phyloP scores from a whole-genome alignment of 30 jellyfish, hydroid and myxozoan species.

The Hydra vulgaris region DNA sequence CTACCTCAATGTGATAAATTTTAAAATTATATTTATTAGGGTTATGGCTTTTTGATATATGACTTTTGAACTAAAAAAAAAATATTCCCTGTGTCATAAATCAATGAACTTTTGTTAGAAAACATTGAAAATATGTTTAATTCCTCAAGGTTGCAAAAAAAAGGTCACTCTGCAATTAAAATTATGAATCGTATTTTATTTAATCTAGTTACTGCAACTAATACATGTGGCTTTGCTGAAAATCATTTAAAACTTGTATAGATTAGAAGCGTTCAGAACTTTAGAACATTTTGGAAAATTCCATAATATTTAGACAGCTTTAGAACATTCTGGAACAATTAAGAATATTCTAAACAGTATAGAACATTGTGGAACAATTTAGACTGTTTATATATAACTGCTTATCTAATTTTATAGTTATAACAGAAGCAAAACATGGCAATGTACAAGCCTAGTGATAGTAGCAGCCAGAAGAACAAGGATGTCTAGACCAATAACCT shows the following conservation, averaged over 20 bases:
- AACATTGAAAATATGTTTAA: neutral
- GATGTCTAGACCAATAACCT: too few species aligned
- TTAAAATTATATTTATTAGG: neutral
- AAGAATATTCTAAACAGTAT: neutral
- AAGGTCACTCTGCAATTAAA: neutral
- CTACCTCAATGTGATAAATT: too few species aligned
- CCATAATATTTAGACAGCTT: neutral
- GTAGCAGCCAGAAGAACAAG: too few species aligned
- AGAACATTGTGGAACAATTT: neutral
- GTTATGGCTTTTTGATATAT: conserved; percentile 1
- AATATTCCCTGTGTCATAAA: neutral
- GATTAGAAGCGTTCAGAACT: neutral
- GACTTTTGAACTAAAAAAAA: neutral
- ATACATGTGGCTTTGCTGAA: neutral
- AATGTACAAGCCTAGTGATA: neutral
- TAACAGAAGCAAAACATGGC: neutral
- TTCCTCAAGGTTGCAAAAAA: neutral
- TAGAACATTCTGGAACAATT: neutral
- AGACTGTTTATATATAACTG: neutral
- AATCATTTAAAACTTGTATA: neutral
- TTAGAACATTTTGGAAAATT: neutral
- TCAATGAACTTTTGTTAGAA: neutral
- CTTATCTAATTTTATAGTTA: neutral
- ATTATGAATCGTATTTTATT: neutral
- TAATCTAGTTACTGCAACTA: neutral